Base-by-base conservation (phyloP, 2,888 invertebrate genomes). In the Amiota communis region DNA sequence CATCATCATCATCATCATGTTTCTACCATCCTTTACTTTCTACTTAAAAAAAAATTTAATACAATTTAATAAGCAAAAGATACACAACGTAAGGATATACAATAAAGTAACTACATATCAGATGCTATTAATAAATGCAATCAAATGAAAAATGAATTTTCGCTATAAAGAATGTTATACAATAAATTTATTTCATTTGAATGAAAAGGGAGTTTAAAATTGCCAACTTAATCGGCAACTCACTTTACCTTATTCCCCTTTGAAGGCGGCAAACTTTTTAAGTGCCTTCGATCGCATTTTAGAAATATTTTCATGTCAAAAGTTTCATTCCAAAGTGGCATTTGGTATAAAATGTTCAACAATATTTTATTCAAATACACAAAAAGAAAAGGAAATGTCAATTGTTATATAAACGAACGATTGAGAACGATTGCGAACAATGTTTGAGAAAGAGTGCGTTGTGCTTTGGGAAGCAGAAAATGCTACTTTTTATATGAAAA, bases 271-370 rank as follows among this genome's bases (percentile, higher is more conserved):
- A 65, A 65, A 65, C 65, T 65, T 65, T 64, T 65, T 65, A 65
- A 65, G 65, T 65, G 65, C 15, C 48, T 65, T 65, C 65, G 65
- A 65, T 65, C n/a, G 65, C 48, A 48, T 23, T 65, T 48, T 47
- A 47, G 48, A 47, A 65, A 48, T 49, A 65, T 48, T 65, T 48
- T 36, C 63, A 36, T 13, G 63, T 36, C 23, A 48, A 48, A 15
- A 47, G n/a, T 65, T 46, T 65, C 12, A 51, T 65, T 15, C 65
- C 11, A n/a, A 65, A 65, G 65, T 65, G 65, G 65, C 65, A 65
- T 65, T 65, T 65, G 17, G 8, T 36, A 36, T 36, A 48, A 65
- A 65, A 65, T 65, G 47, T 65, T 15, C 48, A 65, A 17, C 65
- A 20, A 65, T 65, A 48, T 65, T 65, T 65, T 48, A 65, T 48